Evolutionary conservation across 1,140 invertebrate genomes (phyloP).

Genomic region (Drosophila nigromelanica): DNA sequence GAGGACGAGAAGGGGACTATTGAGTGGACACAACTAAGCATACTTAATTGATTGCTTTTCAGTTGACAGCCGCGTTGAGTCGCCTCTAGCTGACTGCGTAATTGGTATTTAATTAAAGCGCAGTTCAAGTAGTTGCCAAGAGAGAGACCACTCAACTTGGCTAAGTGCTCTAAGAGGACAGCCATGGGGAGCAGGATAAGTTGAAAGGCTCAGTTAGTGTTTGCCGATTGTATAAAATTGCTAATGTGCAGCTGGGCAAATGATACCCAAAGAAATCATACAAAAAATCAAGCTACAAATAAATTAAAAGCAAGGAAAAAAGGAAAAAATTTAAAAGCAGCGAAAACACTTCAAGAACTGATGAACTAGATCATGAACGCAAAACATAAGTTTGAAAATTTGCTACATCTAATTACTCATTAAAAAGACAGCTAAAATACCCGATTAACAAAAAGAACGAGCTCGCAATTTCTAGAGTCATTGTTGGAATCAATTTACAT

Average conservation of each 20-base stretch:
- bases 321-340: not conserved
- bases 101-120: constrained; percentile 81
- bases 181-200: not conserved
- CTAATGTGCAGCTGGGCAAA: constrained; percentile 11
- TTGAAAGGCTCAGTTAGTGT: constrained; percentile 16
- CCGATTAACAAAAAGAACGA: no score
- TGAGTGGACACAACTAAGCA: constrained; percentile 46
- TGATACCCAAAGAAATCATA: not conserved
- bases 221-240: constrained; percentile 18
- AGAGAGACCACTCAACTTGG: constrained; percentile 27
- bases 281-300: not conserved
- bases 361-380: not conserved
- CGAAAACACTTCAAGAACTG: not conserved
- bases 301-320: not conserved
- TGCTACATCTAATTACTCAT: no score
- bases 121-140: constrained; percentile 66
- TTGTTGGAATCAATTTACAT: no score
- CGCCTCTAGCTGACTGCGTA: constrained; percentile 50
- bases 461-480: no score
- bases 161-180: constrained; percentile 24
- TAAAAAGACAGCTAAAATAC: no score
- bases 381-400: no score
- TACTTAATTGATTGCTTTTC: constrained; percentile 77
- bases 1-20: constrained; percentile 17
- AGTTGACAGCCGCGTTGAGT: constrained; percentile 36